phyloP scores from a whole-genome alignment of 2,113 vertebrate species.

The Puffinus mauretanicus region DNA sequence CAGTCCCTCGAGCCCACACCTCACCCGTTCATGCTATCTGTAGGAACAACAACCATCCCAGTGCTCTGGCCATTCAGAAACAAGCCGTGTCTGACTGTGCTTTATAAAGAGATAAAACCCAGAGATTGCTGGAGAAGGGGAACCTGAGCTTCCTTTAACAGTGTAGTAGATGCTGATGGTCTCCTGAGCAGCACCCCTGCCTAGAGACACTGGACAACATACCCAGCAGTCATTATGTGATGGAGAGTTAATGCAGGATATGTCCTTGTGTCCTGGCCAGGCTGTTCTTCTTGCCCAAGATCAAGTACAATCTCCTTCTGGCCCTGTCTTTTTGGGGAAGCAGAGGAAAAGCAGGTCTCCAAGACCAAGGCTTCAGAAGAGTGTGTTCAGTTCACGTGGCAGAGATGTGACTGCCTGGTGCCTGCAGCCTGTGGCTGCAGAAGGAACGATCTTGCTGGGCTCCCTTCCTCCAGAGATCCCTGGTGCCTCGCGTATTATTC shows the following conservation, averaged over 20 bases:
- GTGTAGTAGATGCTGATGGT: accelerated
- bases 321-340: neutral
- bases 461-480: neutral
- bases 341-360: neutral
- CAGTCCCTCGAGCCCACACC: neutral
- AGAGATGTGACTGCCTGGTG: neutral
- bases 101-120: neutral
- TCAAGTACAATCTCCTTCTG: neutral
- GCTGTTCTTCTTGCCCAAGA: neutral
- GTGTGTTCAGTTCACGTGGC: neutral
- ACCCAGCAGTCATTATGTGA: neutral
- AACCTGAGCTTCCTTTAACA: neutral
- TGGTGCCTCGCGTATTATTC: neutral
- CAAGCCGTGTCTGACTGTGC: neutral
- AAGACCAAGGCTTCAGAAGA: neutral
- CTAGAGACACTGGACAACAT: neutral
- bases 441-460: neutral
- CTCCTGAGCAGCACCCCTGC: neutral
- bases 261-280: neutral
- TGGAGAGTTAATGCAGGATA: neutral
- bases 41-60: neutral
- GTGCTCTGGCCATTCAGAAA: neutral
- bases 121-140: neutral
- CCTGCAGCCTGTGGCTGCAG: neutral
- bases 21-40: accelerated